Percentiles rank a stretch among this genome's conserved stretches.
Evolutionary conservation across 2,797 vertebrate genomes (phyloP).

Genomic region (Premnoplex brunnescens): DNA sequence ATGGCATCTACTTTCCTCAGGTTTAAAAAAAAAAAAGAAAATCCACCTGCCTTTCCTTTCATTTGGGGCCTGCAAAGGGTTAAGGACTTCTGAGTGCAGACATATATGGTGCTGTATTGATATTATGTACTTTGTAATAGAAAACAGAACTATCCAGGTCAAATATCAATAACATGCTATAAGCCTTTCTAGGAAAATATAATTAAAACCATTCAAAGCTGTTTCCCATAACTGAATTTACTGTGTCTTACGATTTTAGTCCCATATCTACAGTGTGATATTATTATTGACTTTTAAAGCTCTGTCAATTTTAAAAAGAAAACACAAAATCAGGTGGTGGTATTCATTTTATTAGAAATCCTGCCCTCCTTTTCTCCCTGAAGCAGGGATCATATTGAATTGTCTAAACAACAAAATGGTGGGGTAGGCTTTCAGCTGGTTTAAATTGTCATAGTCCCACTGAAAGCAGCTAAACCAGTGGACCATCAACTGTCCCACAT

Average conservation of each 20-base stretch:
- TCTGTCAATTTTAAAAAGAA: conserved; percentile 43
- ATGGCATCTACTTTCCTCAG: conserved; percentile 29
- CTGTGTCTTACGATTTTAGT: conserved; percentile 51
- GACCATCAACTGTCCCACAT: not conserved
- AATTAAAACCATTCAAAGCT: conserved; percentile 71
- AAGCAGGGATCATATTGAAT: not conserved
- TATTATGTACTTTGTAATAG: conserved; percentile 66
- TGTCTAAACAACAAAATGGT: conserved; percentile 43
- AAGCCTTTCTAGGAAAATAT: conserved; percentile 80
- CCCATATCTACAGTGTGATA: conserved; percentile 28
- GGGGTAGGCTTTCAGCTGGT: not conserved
- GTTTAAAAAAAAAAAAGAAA: not conserved
- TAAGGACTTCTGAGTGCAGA: conserved; percentile 46
- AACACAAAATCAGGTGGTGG: conserved; percentile 9
- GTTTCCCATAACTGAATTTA: conserved; percentile 60
- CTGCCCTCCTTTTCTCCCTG: not conserved
- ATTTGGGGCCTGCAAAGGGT: conserved; percentile 28
- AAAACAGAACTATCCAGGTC: conserved; percentile 72
- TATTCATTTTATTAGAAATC: conserved; percentile 25
- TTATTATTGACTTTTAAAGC: conserved; percentile 58
- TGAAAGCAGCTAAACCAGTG: not conserved
- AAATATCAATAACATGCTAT: conserved; percentile 73
- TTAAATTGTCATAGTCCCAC: not conserved
- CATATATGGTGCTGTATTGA: conserved; percentile 49
- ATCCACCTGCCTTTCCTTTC: conserved; percentile 32